Evolutionary conservation across 1,140 invertebrate genomes (phyloP), one percentile per base, ranked within the genome.

Genomic region (Cardiocondyla obscurior): DNA sequence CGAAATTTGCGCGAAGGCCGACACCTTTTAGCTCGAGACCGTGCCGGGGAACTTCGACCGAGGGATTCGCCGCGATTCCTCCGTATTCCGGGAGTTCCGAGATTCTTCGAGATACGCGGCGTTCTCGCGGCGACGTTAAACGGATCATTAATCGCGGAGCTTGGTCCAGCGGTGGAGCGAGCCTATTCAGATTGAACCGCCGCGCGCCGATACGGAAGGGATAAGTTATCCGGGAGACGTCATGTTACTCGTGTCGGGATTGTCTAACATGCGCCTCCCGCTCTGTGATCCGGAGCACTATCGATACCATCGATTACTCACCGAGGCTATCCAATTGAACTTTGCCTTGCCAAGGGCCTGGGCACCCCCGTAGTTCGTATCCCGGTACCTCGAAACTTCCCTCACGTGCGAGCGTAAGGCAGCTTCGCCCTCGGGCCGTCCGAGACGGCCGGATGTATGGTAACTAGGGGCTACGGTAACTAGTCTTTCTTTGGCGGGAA

Each of bases 301-400:
- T 79, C 74, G 74, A 79, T 79, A 79, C 74, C 74, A n/a, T 79
- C 74, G 74, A 79, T 79, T 79, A 79, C 46, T 79, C 74, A 79
- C 46, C 74, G 74, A 46, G 69, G 46, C 74, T 79, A 79, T 79
- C 74, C 74, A 79, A 79, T 79, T 79, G 74, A 79, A 79, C 74
- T 79, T 79, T 79, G 74, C 74, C 74, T 79, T 53, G 74, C 74
- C 62, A 79, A 69, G 74, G 62, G 74, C 74, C 62, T 79, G 55
- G n/a, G n/a, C n/a, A n/a, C n/a, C n/a, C n/a, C n/a, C 39, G 16
- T 73, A 73, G 19, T 79, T 67, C 62, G 62, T 69, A 79, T 53
- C 74, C 39, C 44, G 25, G 42, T 64, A 19, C 19, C 62, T 53
- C 33, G 74, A 69, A 79, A 79, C 74, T 79, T 79, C 10, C 46